A percentile compares a stretch with the other conserved stretches of the same genome.
Evolutionary conservation across 1,140 invertebrate species (phyloP).

Genomic region (Watersipora subatra): DNA sequence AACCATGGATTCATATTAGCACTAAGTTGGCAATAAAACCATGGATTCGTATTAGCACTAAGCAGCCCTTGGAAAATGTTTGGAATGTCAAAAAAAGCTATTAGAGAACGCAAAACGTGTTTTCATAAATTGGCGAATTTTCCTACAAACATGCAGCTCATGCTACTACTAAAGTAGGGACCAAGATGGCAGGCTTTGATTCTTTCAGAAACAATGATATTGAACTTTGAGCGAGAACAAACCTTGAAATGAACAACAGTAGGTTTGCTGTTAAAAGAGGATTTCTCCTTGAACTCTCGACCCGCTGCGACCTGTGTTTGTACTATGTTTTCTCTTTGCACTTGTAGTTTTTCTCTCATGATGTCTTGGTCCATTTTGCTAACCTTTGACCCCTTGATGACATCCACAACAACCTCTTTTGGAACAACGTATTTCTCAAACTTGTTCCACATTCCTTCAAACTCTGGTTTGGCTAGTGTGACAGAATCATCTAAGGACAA

Average conservation of each 20-base stretch:
- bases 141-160: too few species aligned
- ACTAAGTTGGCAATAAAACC: too few species aligned
- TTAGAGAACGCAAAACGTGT: too few species aligned
- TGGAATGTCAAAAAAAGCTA: too few species aligned
- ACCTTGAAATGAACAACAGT: conserved; percentile 40
- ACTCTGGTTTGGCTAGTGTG: conserved; percentile 34
- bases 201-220: too few species aligned
- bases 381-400: conserved; percentile 17
- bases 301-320: conserved; percentile 34
- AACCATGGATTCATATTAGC: too few species aligned
- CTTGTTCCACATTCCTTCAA: conserved; percentile 38
- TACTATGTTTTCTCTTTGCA: conserved; percentile 30
- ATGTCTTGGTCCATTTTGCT: conserved; percentile 40
- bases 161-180: too few species aligned
- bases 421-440: conserved; percentile 31
- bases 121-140: too few species aligned
- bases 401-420: conserved; percentile 18
- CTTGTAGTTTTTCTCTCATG: conserved; percentile 26
- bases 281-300: conserved; percentile 29
- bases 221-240: too few species aligned
- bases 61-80: too few species aligned
- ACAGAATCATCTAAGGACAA: conserved; percentile 10
- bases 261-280: conserved; percentile 38
- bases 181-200: too few species aligned
- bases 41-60: too few species aligned